Evolutionary conservation across 2,113 vertebrate genomes (phyloP), one percentile per base, ranked within the genome.

Genomic region (Mugil cephalus): DNA sequence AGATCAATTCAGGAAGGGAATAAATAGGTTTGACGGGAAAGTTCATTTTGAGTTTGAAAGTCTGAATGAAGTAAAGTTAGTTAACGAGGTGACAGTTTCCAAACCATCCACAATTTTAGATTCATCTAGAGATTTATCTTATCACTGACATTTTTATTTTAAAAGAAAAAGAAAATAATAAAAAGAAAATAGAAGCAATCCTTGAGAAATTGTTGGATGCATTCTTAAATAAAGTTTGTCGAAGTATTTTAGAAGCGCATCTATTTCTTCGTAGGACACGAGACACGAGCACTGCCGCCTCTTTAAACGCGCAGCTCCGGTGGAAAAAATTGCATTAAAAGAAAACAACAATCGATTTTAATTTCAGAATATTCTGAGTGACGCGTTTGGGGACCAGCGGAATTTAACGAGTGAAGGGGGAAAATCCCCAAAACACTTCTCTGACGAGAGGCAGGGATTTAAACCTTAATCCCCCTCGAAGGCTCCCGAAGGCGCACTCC

Each of bases 371-470:
- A 1, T 40, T 19, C 15, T 38, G n/a, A 18, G 3, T 61, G 51
- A 73, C 56, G 47, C 64, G 58, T 61, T n/a, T 58, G 54, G 30
- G 52, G 60, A 59, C 79, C 52, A 67, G 15, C 30, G 46, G 58
- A 63, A 17, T 59, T 73, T 67, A 52, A 64, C 63, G 46, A 34
- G 48, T 14, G 36, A 43, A 24, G 48, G 65, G 59, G 59, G 19
- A 59, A 78, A 60, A n/a, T n/a, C 61, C 71, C 78, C 55, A 51
- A 35, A 55, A 74, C 75, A 60, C 75, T 45, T 68, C 69, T 80
- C 48, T 46, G 50, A 78, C 70, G 76, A 43, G 81, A 73, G 73
- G 84, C 84, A 19, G 79, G 48, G 80, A 60, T 4, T 88, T 80
- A 77, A 42, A 1, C 10, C 59, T 34, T 87, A 86, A 88, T 86